A percentile compares a stretch with the other conserved stretches of the same genome.
Conservation (phyloP, 2,113 vertebrate species). For the Trogon surrucura region DNA sequence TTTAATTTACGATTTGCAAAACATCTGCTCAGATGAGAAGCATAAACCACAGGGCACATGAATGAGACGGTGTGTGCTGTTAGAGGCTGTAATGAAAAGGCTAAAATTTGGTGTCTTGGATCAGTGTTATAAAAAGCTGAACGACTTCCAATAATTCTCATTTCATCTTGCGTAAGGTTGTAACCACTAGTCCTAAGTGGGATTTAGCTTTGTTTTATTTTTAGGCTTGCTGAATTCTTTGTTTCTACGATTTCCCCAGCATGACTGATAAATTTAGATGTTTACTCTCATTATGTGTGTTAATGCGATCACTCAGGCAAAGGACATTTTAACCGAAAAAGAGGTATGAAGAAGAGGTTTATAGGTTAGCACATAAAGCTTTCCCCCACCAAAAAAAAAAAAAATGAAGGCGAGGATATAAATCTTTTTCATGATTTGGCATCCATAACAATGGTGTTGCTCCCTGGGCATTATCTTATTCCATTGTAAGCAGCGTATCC, state of each 20-base stretch:
- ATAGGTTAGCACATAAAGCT: neutral
- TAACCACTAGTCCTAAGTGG: neutral
- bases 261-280: neutral
- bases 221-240: neutral
- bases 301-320: neutral
- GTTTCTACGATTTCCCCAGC: neutral
- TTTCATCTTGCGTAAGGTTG: neutral
- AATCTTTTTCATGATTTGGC: neutral
- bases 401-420: neutral
- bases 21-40: constrained; percentile 57
- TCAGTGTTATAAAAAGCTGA: neutral
- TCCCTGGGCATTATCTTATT: neutral
- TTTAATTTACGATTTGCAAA: constrained; percentile 65
- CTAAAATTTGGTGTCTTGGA: neutral
- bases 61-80: neutral
- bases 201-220: neutral
- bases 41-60: constrained; percentile 21
- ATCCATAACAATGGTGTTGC: neutral
- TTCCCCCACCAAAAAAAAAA: neutral
- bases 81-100: neutral
- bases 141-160: neutral
- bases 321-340: neutral
- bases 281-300: neutral
- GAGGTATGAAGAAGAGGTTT: neutral
- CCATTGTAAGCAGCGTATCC: neutral